A percentile compares a stretch with the other conserved stretches of the same genome.
Evolutionary conservation across 2,888 invertebrate genomes (phyloP).

Genomic region (Eupithecia dodoneata): DNA sequence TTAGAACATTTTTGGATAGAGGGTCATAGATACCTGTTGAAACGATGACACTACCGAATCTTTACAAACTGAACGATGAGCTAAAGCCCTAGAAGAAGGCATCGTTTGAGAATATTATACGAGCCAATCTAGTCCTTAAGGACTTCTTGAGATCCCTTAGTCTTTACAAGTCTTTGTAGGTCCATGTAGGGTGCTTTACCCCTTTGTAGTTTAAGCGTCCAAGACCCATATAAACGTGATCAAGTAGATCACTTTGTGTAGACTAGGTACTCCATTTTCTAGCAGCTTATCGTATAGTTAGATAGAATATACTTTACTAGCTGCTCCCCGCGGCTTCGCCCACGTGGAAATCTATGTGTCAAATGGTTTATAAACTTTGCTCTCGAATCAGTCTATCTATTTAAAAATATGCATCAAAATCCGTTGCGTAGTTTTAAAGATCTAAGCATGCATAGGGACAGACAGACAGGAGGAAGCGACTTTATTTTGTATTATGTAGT

Average conservation of each 20-base stretch:
- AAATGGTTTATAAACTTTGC: too few relatives aligned
- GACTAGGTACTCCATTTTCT: not conserved
- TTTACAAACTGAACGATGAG: not conserved
- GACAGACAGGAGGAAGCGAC: too few relatives aligned
- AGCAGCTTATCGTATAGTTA: not conserved
- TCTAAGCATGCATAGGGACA: too few relatives aligned
- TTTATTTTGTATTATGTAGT: too few relatives aligned
- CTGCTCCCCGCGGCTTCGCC: too few relatives aligned
- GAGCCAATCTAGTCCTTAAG: not conserved
- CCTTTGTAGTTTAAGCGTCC: not conserved
- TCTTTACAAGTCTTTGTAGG: not conserved
- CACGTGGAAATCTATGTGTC: too few relatives aligned
- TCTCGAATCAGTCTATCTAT: too few relatives aligned
- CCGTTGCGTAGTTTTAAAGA: too few relatives aligned
- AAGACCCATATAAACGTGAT: not conserved
- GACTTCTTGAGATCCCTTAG: not conserved
- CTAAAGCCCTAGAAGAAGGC: not conserved
- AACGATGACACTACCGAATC: not conserved
- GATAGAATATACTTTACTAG: too few relatives aligned
- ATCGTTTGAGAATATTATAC: not conserved
- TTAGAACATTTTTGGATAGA: too few relatives aligned
- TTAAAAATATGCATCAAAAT: too few relatives aligned
- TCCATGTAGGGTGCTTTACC: not conserved
- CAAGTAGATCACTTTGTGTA: not conserved
- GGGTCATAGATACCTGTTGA: too few relatives aligned